These are phyloP conservation scores for Arge pagana DNA, from an alignment of 2,888 invertebrate genomes.

Conservation along the genomic window DNA sequence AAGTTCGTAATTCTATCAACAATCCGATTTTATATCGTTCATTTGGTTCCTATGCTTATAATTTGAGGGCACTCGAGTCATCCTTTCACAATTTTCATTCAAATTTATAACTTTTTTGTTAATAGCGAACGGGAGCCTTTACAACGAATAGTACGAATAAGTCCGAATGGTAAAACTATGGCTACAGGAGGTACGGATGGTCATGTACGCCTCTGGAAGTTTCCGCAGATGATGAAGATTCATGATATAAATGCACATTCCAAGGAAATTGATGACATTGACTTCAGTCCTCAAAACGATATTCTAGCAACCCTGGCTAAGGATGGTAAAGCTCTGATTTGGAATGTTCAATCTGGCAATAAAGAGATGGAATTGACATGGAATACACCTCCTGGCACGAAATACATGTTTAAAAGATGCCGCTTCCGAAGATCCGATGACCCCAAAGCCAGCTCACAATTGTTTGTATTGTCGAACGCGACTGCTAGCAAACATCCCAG, in stretches of 20 bases:
- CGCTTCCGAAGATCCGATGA: slow-evolving; percentile 63
- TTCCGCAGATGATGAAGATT: slow-evolving; percentile 76
- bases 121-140: slow-evolving; percentile 73
- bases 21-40: background rate
- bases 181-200: slow-evolving; percentile 93
- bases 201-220: slow-evolving; percentile 84
- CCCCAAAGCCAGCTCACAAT: slow-evolving; percentile 66
- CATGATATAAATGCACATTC: slow-evolving; percentile 78
- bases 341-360: slow-evolving; percentile 72
- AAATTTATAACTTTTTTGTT: background rate
- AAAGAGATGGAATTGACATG: slow-evolving; percentile 75
- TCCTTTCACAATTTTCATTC: no score
- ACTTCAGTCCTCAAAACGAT: slow-evolving; percentile 81
- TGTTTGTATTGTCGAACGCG: slow-evolving; percentile 84
- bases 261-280: slow-evolving; percentile 93
- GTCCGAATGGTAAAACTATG: slow-evolving; percentile 77
- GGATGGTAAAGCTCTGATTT: slow-evolving; percentile 82
- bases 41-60: no score
- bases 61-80: no score
- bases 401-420: slow-evolving; percentile 83
- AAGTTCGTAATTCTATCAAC: no score
- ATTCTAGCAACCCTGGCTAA: slow-evolving; percentile 84
- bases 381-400: slow-evolving; percentile 74
- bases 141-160: slow-evolving; percentile 84
- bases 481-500: slow-evolving; percentile 74